Conservation (phyloP, 2,888 invertebrate species). For the Cremastobaeus sp. region DNA sequence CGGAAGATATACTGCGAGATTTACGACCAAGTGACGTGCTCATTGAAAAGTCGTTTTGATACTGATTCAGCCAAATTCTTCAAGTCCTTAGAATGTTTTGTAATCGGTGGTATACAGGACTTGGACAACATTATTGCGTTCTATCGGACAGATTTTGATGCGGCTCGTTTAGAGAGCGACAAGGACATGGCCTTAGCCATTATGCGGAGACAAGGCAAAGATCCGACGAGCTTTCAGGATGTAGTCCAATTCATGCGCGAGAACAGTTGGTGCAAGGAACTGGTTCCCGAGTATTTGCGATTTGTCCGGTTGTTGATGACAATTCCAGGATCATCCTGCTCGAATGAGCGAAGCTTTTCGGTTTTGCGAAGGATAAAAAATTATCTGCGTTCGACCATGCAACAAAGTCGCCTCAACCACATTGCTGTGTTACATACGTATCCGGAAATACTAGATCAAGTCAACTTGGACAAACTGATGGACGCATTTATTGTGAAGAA, state of each 20-base stretch:
- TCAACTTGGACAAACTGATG: background rate
- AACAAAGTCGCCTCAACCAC: constrained; percentile 40
- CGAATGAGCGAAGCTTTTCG: constrained; percentile 42
- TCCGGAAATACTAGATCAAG: constrained; percentile 21
- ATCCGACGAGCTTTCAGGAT: background rate
- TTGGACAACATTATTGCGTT: constrained; percentile 8
- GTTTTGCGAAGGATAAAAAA: constrained; percentile 38
- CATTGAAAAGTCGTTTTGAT: constrained; percentile 24
- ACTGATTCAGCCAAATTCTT: constrained; percentile 29
- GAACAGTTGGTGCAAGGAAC: constrained; percentile 21
- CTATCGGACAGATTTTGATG: constrained; percentile 32
- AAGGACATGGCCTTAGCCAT: constrained; percentile 12
- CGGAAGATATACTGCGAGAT: constrained; percentile 27
- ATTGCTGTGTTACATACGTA: constrained; percentile 36
- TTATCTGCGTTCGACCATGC: constrained; percentile 43
- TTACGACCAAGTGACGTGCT: constrained; percentile 18
- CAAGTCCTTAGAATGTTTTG: constrained; percentile 22
- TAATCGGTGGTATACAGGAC: constrained; percentile 7
- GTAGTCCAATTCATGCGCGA: constrained; percentile 10
- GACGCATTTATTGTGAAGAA: background rate
- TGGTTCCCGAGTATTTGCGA: constrained; percentile 37
- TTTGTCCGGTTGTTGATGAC: constrained; percentile 38
- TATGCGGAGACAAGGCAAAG: constrained; percentile 9
- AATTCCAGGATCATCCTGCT: constrained; percentile 42
- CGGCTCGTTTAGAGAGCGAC: constrained; percentile 11